Evolutionary conservation across 2,797 vertebrate genomes (phyloP).

Genomic region (Thamnophis elegans): DNA sequence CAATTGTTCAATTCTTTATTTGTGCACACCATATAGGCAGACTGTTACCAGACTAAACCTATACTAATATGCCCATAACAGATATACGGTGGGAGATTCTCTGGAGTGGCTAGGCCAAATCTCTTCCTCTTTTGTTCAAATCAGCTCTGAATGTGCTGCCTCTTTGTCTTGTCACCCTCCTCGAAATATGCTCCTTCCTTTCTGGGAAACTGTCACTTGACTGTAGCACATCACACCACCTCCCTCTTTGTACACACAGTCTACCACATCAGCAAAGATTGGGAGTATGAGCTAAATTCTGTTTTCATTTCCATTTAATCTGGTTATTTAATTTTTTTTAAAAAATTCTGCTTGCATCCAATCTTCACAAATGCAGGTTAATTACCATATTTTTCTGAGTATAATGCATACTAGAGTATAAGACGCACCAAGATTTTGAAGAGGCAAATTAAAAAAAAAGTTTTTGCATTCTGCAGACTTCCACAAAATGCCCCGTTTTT

Average conservation of each 20-base stretch:
- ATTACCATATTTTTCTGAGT: too few species aligned
- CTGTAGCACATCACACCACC: background rate
- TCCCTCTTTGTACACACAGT: background rate
- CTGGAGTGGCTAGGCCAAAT: background rate
- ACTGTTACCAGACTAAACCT: background rate
- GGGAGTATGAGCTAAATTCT: background rate
- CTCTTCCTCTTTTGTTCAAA: background rate
- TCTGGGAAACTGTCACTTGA: background rate
- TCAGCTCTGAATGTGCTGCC: background rate
- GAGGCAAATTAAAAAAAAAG: too few species aligned
- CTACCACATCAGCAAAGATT: background rate
- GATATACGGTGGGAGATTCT: background rate
- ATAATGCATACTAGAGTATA: too few species aligned
- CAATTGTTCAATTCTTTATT: too few species aligned
- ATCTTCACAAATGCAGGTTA: background rate
- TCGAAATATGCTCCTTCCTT: too few species aligned
- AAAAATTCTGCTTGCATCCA: background rate
- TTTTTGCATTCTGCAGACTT: too few species aligned
- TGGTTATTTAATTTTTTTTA: background rate
- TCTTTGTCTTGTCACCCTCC: too few species aligned
- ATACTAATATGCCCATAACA: background rate
- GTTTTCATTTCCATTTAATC: background rate
- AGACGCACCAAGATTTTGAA: too few species aligned
- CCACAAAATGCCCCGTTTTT: too few species aligned
- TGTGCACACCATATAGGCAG: background rate